Evolutionary conservation across 2,113 vertebrate species (phyloP), one percentile per base, ranked within the genome.

Genomic region (Microtus oregoni): DNA sequence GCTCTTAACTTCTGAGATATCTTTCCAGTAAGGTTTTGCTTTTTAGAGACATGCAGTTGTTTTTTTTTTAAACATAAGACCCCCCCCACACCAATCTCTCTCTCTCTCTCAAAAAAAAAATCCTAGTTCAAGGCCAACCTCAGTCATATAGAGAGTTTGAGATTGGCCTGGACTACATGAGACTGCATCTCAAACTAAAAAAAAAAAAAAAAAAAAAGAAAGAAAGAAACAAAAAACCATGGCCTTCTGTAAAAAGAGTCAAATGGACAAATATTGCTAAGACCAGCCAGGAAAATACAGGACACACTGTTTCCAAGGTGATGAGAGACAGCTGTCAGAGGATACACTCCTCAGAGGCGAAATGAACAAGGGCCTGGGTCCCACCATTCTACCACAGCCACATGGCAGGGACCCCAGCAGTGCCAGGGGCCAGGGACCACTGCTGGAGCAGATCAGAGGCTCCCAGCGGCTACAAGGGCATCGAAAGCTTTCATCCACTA

Each of bases 331-430:
- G 65, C 30, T 50, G 65, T 7, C 61, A 4, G 41, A 32, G 63
- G 19, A 47, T n/a, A 67, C 2, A 30, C 38, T 86, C 58, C 79
- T 38, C 55, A 83, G n/a, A 47, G 61, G 61, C 32, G 17, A 30
- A 4, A 20, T 67, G 4, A 22, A 32, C 20, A 44, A 47, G 38
- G 28, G 11, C 70, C 79, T 17, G 3, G 14, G 17, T 32, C 26
- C 0, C 0, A 9, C 61, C 58, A 26, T 38, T 30, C 13, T 32
- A 1, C 32, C 30, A 20, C 6, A 3, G 63, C 38, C 67, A 17
- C 67, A 30, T 0, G 3, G 14, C 75, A 5, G 28, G 14, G 65
- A n/a, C 26, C 22, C 9, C 7, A 3, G 8, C 50, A 38, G 3
- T 0, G 1, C 50, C 41, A 9, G 2, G 11, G 65, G 65, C 6